Evolutionary conservation across 2,113 vertebrate species (phyloP), one percentile per base, ranked within the genome.

Genomic region (Varanus salvator): DNA sequence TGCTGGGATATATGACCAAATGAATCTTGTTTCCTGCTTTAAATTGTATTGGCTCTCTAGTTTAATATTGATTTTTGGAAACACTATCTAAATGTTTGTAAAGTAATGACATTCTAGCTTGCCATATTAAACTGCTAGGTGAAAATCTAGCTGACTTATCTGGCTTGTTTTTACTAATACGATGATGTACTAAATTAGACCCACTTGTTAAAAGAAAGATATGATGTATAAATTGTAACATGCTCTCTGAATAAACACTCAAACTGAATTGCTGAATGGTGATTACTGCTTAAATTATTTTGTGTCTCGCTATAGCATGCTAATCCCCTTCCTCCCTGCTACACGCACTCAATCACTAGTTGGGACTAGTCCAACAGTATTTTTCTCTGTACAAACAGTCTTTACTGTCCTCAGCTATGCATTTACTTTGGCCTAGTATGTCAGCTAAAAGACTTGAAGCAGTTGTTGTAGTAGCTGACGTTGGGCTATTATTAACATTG

Each of bases 141-240:
- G 93, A 91, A 92, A 94, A 89, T 90, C 94, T 95, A 96, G 96
- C 96, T 95, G 92, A 92, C 76, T 92, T 93, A 93, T 23, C 94
- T 96, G 97, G 92, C 95, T 97, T 97, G 94, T 97, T 98, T 98
- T 98, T 98, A 98, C 97, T 98, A 98, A 98, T 98, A 97, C 96
- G 91, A 93, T 95, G 94, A 96, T 96, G 95, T 97, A 96, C 97
- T 98, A 97, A 97, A 97, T 96, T 96, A 97, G 96, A 95, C 94
- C 94, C 93, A 94, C 97, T 96, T 96, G 95, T 95, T 96, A 93
- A 97, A 95, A 96, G 96, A 95, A 98, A 98, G 97, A 93, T 96
- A 96, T 95, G 97, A 96, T 98, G 97, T 98, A 98, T 97, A 98
- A 99, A 98, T 96, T 98, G 97, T 99, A 98, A 98, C 97, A 97